Conservation (phyloP, 2,888 invertebrate species). For the Acholoe squamosa region DNA sequence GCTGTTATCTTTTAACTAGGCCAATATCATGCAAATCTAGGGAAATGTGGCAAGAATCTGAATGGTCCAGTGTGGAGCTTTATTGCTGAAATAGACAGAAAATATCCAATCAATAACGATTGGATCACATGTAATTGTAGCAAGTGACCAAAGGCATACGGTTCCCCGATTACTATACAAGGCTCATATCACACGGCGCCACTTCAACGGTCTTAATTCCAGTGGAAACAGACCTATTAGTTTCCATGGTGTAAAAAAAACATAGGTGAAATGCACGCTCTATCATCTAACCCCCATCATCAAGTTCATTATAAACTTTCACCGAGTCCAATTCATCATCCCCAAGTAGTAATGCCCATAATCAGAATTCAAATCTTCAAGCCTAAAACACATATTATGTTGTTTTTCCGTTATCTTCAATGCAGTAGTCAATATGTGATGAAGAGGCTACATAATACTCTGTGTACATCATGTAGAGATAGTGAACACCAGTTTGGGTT, state of each 20-base stretch:
- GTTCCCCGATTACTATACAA: too few relatives aligned
- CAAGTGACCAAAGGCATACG: too few relatives aligned
- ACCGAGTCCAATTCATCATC: background rate
- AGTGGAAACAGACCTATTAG: background rate
- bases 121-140: too few relatives aligned
- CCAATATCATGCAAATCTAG: too few relatives aligned
- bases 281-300: conserved; percentile 30
- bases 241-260: background rate
- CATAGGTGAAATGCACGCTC: background rate
- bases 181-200: too few relatives aligned
- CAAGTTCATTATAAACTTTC: background rate
- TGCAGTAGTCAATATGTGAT: background rate
- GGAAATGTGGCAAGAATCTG: too few relatives aligned
- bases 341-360: background rate
- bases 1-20: too few relatives aligned
- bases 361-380: background rate
- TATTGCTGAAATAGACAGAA: too few relatives aligned
- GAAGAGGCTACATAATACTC: background rate
- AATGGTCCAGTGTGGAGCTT: too few relatives aligned
- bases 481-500: conserved; percentile 11
- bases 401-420: background rate
- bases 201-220: too few relatives aligned
- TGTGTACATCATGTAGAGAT: background rate
- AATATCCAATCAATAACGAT: too few relatives aligned
- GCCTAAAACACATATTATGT: background rate